Evolutionary conservation across 2,113 vertebrate species (phyloP).

Genomic region (Ploceus nigricollis): DNA sequence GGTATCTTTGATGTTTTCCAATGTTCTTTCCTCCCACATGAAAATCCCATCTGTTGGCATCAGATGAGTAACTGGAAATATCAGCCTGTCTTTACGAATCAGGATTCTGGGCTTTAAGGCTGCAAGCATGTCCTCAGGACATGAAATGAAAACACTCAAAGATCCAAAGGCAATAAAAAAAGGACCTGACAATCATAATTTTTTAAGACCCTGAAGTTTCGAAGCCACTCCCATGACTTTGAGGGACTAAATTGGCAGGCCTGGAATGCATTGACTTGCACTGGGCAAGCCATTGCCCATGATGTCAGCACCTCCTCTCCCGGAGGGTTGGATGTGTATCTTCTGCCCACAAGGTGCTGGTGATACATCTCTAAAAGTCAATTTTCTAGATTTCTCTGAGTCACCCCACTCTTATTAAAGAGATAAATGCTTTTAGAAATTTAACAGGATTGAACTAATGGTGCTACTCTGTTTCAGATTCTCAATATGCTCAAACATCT

Average conservation of each 20-base stretch:
- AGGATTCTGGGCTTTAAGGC: not conserved
- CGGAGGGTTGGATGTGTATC: rapidly evolving
- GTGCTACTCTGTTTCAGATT: not conserved
- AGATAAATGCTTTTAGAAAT: not conserved
- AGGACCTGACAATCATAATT: not conserved
- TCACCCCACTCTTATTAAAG: not conserved
- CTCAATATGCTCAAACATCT: not conserved
- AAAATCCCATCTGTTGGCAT: not conserved
- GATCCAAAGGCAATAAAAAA: not conserved
- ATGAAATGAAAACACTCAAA: not conserved
- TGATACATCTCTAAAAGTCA: rapidly evolving
- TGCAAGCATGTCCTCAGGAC: not conserved
- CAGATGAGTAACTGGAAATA: not conserved
- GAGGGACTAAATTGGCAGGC: not conserved
- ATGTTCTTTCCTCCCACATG: not conserved
- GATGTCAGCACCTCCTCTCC: not conserved
- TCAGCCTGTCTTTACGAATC: not conserved
- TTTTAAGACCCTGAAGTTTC: not conserved
- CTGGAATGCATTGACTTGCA: not conserved
- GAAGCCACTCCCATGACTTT: not conserved
- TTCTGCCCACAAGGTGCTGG: not conserved
- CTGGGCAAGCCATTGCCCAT: not conserved
- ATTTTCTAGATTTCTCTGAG: not conserved
- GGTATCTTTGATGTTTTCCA: not conserved
- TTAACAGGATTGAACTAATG: not conserved